Percentiles rank a stretch among this genome's conserved stretches.
These are phyloP conservation scores for Hoplostethus atlanticus DNA, from an alignment of 2,797 vertebrate species.

Conservation along the genomic window DNA sequence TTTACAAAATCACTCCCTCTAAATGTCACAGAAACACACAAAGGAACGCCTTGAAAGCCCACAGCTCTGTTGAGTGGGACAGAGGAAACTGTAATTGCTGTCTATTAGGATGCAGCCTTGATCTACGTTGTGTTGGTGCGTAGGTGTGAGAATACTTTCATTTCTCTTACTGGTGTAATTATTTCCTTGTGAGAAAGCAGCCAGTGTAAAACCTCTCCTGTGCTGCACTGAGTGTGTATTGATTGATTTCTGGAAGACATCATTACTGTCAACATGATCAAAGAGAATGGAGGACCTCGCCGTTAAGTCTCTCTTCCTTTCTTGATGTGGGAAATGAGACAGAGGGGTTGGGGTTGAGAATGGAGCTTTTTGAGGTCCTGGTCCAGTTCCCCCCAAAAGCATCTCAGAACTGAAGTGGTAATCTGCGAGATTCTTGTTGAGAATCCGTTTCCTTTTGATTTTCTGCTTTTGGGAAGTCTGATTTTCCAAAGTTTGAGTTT, in stretches of 20 bases:
- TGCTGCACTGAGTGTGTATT: background rate
- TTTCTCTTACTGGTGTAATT: background rate
- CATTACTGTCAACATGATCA: conserved; percentile 4
- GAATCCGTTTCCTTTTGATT: no score
- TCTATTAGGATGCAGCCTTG: background rate
- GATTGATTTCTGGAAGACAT: conserved; percentile 9
- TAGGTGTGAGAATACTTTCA: background rate
- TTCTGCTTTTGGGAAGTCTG: no score
- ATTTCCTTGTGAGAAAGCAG: background rate
- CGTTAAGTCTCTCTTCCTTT: background rate
- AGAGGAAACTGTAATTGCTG: background rate
- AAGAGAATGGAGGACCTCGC: background rate
- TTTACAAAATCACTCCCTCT: background rate
- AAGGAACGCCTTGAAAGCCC: background rate
- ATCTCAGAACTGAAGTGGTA: background rate
- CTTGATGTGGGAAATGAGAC: background rate
- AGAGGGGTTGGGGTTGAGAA: background rate
- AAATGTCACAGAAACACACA: background rate
- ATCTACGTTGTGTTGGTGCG: background rate
- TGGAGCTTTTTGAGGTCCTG: background rate
- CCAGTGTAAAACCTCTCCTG: background rate
- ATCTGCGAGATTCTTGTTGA: no score
- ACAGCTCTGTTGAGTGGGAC: background rate
- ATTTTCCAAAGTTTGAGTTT: no score
- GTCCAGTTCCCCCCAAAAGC: background rate